Evolutionary conservation across 2,113 vertebrate genomes (phyloP), one percentile per base, ranked within the genome.

Genomic region (Coptodon rendalli): DNA sequence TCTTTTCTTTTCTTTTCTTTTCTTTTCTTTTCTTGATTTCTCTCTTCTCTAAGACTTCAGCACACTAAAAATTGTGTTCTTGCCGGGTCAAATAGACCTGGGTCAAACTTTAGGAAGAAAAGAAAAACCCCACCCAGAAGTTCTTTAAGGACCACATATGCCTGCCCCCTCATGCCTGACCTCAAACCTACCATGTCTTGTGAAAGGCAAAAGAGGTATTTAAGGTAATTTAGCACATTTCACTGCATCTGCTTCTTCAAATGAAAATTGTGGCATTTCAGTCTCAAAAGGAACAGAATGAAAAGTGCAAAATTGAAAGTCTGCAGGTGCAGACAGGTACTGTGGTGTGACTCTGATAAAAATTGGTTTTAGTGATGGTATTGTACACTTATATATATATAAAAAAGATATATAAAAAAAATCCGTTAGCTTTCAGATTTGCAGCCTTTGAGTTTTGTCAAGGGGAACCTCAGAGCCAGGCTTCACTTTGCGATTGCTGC

Each of bases 51-150:
- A 53, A 61, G 66, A 66, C 17, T 27, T 27, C 36, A 9, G 34
- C 13, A 38, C 3, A 59, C 22, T 78, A 38, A 84, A 54, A 76
- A 19, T 24, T 1, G 45, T 16, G 29, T 79, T 63, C 86, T 83
- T 59, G 27, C 27, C 31, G 27, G 57, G 57, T 31, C 57, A 31
- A 31, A 31, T 71, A 63, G 89, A 40, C 79, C 38, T 24, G 83
- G 91, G 93, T 91, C 88, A 92, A 87, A 94, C 87, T 81, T 91
- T 66, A 56, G 86, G 29, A 63, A 81, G 71, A 7, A 36, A 81
- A 81, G 17, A 89, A 40, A 2, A 22, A 6, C 7, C 36, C 40
- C 22, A 48, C 71, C 22, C 57, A 83, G 1, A 40, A 31, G 90
- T 50, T 81, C 14, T 89, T 84, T 16, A 85, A 76, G 57, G 4